These are phyloP conservation scores for Formica aserva DNA, from an alignment of 2,888 invertebrate genomes.

Conservation along the genomic window DNA sequence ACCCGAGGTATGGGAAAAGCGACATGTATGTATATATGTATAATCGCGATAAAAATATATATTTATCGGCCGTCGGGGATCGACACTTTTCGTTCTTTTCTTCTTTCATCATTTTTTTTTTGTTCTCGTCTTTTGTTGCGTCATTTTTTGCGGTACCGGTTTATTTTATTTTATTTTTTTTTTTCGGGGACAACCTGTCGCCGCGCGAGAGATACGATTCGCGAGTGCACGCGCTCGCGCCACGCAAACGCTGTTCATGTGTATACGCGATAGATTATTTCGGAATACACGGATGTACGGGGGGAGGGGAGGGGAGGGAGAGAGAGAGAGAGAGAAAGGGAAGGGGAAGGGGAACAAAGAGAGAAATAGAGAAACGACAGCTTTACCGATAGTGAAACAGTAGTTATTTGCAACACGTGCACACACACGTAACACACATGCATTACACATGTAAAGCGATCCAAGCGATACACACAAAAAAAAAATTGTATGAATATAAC, in stretches of 20 bases:
- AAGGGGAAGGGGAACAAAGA: conserved; percentile 5
- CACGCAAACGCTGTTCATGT: conserved; percentile 64
- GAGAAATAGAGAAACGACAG: conserved; percentile 70
- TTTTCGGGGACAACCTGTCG: conserved; percentile 54
- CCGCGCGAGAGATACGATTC: conserved; percentile 50
- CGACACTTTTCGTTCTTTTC: conserved; percentile 33
- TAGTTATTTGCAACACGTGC: conserved; percentile 70
- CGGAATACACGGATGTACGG: conserved; percentile 28
- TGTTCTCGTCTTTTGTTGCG: conserved; percentile 19
- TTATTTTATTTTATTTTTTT: not conserved
- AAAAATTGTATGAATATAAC: conserved; percentile 84
- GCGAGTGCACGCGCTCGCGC: conserved; percentile 31
- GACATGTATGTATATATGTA: conserved; percentile 43
- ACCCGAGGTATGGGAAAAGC: conserved; percentile 9
- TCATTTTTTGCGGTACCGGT: conserved; percentile 45
- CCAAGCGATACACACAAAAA: conserved; percentile 70
- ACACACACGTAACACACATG: conserved; percentile 56
- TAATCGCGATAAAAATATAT: conserved; percentile 15
- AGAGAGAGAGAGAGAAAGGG: not conserved
- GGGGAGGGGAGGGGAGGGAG: not conserved
- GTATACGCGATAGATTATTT: conserved; percentile 70
- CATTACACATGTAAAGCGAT: conserved; percentile 72
- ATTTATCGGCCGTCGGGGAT: conserved; percentile 2
- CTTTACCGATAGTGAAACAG: conserved; percentile 75
- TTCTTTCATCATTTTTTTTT: conserved; percentile 49